Evolutionary conservation across 2,113 vertebrate species (phyloP).

Genomic region (Ranitomeya imitator): DNA sequence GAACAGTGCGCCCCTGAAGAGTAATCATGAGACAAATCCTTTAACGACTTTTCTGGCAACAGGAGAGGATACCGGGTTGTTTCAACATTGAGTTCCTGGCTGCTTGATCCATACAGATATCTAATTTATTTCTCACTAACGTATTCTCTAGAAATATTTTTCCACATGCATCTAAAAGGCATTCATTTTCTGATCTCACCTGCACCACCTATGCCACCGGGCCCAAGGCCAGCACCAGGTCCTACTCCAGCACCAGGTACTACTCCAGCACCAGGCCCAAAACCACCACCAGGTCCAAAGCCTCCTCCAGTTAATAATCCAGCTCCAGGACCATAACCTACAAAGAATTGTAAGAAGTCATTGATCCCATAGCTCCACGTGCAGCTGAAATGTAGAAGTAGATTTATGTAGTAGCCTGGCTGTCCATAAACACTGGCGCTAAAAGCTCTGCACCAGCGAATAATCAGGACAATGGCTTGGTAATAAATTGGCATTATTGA

Average conservation of each 20-base stretch:
- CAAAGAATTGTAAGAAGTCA: not conserved
- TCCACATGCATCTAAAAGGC: not conserved
- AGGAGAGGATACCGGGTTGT: not conserved
- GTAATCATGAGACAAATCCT: too few species aligned
- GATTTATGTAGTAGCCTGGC: too few species aligned
- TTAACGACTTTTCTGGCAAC: not conserved
- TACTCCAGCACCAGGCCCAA: not conserved
- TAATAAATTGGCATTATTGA: too few species aligned
- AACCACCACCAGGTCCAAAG: slow-evolving; percentile 23
- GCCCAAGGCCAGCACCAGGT: not conserved
- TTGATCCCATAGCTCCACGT: not conserved
- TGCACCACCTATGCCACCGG: slow-evolving; percentile 38
- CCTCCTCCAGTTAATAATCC: slow-evolving; percentile 17
- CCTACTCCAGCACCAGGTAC: not conserved
- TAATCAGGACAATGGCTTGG: not conserved
- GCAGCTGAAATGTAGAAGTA: not conserved
- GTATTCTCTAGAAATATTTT: not conserved
- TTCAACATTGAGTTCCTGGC: not conserved
- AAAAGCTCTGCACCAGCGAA: not conserved
- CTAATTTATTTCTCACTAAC: not conserved
- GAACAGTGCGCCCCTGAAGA: too few species aligned
- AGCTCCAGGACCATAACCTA: slow-evolving; percentile 40
- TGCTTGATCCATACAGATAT: not conserved
- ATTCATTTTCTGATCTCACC: not conserved
- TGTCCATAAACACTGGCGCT: too few species aligned